Evolutionary conservation across 2,888 invertebrate genomes (phyloP).

Genomic region (Oscheius onirici): DNA sequence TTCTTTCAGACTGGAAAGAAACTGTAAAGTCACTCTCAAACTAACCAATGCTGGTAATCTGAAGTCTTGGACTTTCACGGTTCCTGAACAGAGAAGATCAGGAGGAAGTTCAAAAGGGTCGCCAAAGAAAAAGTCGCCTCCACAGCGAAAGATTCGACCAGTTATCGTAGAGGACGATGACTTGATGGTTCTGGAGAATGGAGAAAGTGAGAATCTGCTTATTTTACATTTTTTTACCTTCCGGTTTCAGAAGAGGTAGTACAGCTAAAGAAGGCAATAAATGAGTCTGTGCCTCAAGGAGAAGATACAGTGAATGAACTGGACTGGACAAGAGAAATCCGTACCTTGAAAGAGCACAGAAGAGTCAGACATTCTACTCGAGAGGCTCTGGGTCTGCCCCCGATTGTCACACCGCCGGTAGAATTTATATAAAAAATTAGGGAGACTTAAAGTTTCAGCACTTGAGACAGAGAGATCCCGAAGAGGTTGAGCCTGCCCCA

Average conservation of each 20-base stretch:
- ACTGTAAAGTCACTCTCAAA: too few species aligned
- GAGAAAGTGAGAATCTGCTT: not conserved
- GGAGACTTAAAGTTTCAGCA: not conserved
- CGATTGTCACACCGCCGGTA: not conserved
- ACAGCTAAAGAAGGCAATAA: too few species aligned
- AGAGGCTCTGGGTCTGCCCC: not conserved
- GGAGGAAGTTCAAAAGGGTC: too few species aligned
- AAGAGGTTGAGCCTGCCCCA: not conserved
- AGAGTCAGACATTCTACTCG: not conserved
- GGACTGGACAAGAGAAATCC: constrained; percentile 1
- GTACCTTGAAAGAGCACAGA: not conserved
- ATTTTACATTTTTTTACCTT: not conserved
- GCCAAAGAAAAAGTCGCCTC: too few species aligned
- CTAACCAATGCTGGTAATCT: too few species aligned
- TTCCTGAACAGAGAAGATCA: too few species aligned
- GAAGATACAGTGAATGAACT: not conserved
- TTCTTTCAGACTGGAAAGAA: too few species aligned
- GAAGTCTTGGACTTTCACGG: too few species aligned
- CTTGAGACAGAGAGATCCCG: not conserved
- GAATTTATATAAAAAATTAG: not conserved
- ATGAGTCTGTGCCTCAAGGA: not conserved
- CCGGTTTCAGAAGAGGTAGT: not conserved
- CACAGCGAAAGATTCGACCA: too few species aligned
- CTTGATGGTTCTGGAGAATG: not conserved
- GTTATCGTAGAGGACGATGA: too few species aligned